Evolutionary conservation across 2,888 invertebrate species (phyloP).

Genomic region (Morpho deidamia): DNA sequence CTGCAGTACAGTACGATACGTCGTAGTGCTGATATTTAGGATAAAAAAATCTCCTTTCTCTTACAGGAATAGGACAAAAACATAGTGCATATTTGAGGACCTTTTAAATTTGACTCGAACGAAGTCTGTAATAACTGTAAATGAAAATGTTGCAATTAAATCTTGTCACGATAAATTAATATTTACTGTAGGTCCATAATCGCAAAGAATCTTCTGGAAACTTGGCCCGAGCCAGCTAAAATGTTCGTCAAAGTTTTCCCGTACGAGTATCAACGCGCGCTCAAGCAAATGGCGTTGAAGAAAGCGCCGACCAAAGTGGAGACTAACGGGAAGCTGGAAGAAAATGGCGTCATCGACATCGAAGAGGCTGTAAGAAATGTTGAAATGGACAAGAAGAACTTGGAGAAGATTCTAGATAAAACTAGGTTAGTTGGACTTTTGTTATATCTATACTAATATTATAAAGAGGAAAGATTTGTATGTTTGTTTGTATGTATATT

Average conservation of each 20-base stretch:
- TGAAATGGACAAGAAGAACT: constrained; percentile 86
- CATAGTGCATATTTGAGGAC: too few relatives aligned
- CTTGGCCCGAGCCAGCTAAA: constrained; percentile 87
- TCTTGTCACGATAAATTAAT: not conserved
- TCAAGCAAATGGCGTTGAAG: constrained; percentile 81
- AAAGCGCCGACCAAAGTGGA: constrained; percentile 42
- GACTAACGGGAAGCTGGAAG: constrained; percentile 46
- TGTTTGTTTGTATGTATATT: too few relatives aligned
- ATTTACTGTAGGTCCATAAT: constrained; percentile 81
- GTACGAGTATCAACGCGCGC: constrained; percentile 94
- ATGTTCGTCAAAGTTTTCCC: constrained; percentile 98
- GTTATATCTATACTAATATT: too few relatives aligned
- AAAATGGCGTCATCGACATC: constrained; percentile 83
- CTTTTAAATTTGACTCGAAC: too few relatives aligned
- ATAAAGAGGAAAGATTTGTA: too few relatives aligned
- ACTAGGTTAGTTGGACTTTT: constrained; percentile 67
- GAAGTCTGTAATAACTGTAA: too few relatives aligned
- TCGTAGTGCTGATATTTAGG: too few relatives aligned
- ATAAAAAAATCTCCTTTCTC: too few relatives aligned
- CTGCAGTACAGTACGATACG: too few relatives aligned
- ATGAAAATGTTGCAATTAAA: too few relatives aligned
- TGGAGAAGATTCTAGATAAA: constrained; percentile 90
- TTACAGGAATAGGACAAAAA: too few relatives aligned
- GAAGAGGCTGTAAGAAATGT: constrained; percentile 92
- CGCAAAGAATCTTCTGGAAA: constrained; percentile 86